A percentile compares a stretch with the other conserved stretches of the same genome.
These are phyloP conservation scores for Venustoraphidia nigricollis DNA, from an alignment of 2,888 invertebrate species.

Conservation along the genomic window DNA sequence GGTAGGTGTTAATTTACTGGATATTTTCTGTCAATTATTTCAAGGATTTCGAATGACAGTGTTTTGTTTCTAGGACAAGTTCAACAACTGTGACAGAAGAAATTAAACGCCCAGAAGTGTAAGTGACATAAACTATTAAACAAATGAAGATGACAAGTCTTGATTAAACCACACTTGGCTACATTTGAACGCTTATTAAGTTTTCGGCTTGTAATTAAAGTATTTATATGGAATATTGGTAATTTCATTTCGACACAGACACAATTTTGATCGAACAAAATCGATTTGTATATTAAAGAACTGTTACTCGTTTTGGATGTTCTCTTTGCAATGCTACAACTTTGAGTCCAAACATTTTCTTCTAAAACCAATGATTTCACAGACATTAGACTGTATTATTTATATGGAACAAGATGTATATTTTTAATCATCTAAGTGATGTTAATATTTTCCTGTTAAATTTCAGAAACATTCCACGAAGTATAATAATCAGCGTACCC, in stretches of 20 bases:
- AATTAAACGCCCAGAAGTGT: slow-evolving; percentile 53
- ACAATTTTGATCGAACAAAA: neutral
- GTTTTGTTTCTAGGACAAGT: slow-evolving; percentile 35
- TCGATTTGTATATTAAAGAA: neutral
- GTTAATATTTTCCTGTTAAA: neutral
- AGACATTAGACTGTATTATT: too few species aligned
- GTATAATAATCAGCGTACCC: slow-evolving; percentile 69
- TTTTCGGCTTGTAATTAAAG: too few species aligned
- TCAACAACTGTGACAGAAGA: slow-evolving; percentile 63
- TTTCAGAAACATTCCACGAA: slow-evolving; percentile 61
- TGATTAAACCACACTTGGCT: neutral
- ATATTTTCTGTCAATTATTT: neutral
- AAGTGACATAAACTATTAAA: slow-evolving; percentile 18
- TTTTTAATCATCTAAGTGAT: too few species aligned
- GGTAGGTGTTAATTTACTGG: slow-evolving; percentile 30
- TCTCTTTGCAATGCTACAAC: too few species aligned
- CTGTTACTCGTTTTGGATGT: too few species aligned
- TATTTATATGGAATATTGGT: too few species aligned
- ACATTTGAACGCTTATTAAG: too few species aligned
- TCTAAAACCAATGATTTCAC: too few species aligned
- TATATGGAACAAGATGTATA: too few species aligned
- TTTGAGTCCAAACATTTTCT: neutral
- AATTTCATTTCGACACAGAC: too few species aligned
- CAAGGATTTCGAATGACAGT: slow-evolving; percentile 4
- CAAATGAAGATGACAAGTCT: neutral